Evolutionary conservation across 2,888 invertebrate species (phyloP).

Genomic region (Mythimna vitellina): DNA sequence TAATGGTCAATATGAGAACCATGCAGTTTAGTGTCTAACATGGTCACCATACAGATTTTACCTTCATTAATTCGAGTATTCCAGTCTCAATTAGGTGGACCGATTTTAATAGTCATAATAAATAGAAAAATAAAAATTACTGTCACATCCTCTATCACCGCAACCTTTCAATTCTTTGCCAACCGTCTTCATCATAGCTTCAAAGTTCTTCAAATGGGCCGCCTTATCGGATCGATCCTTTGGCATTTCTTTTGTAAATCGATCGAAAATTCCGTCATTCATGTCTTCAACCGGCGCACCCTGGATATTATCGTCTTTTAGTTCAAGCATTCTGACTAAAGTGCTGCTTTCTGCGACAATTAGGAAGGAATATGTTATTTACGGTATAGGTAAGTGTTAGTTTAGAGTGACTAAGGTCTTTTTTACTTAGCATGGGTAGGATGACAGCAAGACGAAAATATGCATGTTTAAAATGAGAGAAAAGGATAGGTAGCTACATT

Average conservation of each 20-base stretch:
- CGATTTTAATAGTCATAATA: not conserved
- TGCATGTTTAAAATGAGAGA: too few relatives aligned
- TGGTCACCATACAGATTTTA: not conserved
- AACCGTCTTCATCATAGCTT: constrained; percentile 75
- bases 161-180: constrained; percentile 75
- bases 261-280: constrained; percentile 74
- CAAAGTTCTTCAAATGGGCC: constrained; percentile 75
- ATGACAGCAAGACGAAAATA: too few relatives aligned
- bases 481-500: too few relatives aligned
- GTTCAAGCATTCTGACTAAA: constrained; percentile 75
- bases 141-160: constrained; percentile 74
- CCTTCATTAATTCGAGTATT: not conserved
- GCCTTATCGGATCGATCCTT: constrained; percentile 66
- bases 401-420: not conserved
- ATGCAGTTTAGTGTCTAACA: too few relatives aligned
- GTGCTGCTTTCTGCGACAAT: constrained; percentile 74
- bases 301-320: constrained; percentile 72
- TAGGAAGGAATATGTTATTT: constrained; percentile 53
- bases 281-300: constrained; percentile 66
- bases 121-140: constrained; percentile 65
- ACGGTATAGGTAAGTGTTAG: constrained; percentile 19
- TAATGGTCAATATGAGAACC: too few relatives aligned
- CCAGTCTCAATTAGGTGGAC: not conserved
- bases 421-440: too few relatives aligned
- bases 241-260: constrained; percentile 74